Evolutionary conservation across 2,888 invertebrate species (phyloP).

Genomic region (Dryococelus australis): DNA sequence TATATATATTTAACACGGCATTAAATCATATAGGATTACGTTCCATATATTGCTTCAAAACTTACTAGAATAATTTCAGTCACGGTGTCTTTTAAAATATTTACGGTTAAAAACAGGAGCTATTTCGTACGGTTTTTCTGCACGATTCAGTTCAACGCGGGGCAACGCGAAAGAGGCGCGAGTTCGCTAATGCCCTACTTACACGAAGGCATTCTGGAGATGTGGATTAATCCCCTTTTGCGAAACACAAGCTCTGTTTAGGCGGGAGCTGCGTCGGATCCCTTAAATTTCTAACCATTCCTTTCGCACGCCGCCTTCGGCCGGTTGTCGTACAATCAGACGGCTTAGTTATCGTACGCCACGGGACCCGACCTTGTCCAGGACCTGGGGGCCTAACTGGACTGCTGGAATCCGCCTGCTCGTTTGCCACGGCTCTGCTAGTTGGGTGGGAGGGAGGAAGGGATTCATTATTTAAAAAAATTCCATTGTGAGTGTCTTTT

Average conservation of each 20-base stretch:
- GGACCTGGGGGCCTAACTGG: background rate
- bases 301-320: background rate
- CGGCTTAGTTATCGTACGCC: background rate
- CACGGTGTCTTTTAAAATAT: no score
- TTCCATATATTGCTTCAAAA: no score
- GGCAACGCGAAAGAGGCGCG: no score
- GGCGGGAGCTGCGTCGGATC: background rate
- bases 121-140: no score
- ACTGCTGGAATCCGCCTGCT: background rate
- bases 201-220: no score
- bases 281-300: background rate
- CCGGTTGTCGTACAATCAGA: background rate
- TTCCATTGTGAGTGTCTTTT: conserved; percentile 27
- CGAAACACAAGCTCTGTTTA: background rate
- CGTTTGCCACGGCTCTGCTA: background rate
- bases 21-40: no score
- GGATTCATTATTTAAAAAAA: conserved; percentile 28
- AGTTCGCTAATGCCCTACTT: no score
- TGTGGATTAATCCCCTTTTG: no score
- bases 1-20: no score
- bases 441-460: background rate
- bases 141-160: no score
- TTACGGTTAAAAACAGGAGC: no score
- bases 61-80: no score
- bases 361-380: background rate